phyloP scores from a whole-genome alignment of 1,140 invertebrate genomes.

The Acromyrmex echinatior region DNA sequence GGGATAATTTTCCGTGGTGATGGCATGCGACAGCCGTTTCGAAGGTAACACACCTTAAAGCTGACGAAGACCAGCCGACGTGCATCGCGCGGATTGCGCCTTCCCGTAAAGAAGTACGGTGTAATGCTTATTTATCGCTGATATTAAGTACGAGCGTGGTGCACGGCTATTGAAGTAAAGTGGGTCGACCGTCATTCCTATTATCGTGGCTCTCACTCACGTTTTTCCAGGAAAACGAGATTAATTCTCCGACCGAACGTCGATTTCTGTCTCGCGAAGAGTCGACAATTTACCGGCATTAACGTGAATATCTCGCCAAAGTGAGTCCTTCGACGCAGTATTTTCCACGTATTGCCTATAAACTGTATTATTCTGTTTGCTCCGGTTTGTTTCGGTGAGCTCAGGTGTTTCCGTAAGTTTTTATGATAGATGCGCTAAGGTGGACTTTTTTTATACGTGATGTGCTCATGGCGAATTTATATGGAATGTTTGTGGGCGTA shows the following conservation, averaged over 20 bases:
- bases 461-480: neutral
- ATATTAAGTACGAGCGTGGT: constrained; percentile 69
- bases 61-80: constrained; percentile 36
- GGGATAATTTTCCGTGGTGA: neutral
- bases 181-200: constrained; percentile 76
- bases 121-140: constrained; percentile 74
- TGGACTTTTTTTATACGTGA: neutral
- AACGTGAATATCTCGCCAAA: neutral
- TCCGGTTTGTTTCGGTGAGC: neutral
- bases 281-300: constrained; percentile 33
- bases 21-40: constrained; percentile 1
- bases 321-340: neutral
- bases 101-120: constrained; percentile 53
- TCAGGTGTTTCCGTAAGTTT: constrained; percentile 38
- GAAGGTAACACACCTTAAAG: constrained; percentile 33
- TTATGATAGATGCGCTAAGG: constrained; percentile 12
- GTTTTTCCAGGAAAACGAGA: constrained; percentile 63
- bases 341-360: neutral
- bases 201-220: constrained; percentile 65
- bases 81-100: constrained; percentile 32
- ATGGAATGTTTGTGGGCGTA: constrained; percentile 44
- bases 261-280: constrained; percentile 54
- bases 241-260: constrained; percentile 40
- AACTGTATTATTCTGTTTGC: neutral
- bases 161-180: constrained; percentile 59